These are phyloP conservation scores for Salarias fasciatus DNA, from an alignment of 2,797 vertebrate genomes.

Conservation along the genomic window DNA sequence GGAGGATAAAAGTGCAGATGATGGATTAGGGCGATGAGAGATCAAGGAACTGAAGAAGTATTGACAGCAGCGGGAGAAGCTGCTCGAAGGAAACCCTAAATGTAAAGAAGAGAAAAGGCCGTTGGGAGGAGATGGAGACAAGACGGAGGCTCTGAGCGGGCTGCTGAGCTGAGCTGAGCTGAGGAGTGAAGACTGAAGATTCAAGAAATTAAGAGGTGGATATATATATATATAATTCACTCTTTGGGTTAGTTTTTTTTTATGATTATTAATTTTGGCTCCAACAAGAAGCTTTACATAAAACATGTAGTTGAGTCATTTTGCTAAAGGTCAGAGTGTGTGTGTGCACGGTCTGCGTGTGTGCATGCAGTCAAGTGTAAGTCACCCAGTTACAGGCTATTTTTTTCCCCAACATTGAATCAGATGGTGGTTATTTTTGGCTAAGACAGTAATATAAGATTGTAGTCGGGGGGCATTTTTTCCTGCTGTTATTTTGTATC, in stretches of 20 bases:
- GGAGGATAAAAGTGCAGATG: constrained; percentile 28
- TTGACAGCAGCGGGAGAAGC: constrained; percentile 7
- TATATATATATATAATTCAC: constrained; percentile 81
- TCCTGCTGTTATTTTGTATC: constrained; percentile 51
- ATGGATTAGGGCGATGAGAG: background rate
- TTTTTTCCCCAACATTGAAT: constrained; percentile 16
- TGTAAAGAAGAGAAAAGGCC: constrained; percentile 8
- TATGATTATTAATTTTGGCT: too few species aligned
- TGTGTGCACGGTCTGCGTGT: constrained; percentile 57
- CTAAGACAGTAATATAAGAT: constrained; percentile 39
- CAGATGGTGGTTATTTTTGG: constrained; percentile 51
- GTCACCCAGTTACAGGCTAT: constrained; percentile 23
- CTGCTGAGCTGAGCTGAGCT: constrained; percentile 58
- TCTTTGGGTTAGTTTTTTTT: constrained; percentile 56
- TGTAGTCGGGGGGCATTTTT: constrained; percentile 45
- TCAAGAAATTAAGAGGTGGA: constrained; percentile 82
- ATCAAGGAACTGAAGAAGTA: constrained; percentile 8
- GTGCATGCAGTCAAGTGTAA: constrained; percentile 56
- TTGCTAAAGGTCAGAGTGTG: constrained; percentile 32
- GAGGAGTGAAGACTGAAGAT: constrained; percentile 73
- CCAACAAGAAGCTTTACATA: constrained; percentile 52
- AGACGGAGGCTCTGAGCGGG: constrained; percentile 50
- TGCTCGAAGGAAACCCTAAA: constrained; percentile 17
- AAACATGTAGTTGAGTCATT: constrained; percentile 40
- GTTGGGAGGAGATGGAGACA: constrained; percentile 8